These are phyloP conservation scores for Strigamia transsilvanica DNA, from an alignment of 2,888 invertebrate species.

Conservation along the genomic window DNA sequence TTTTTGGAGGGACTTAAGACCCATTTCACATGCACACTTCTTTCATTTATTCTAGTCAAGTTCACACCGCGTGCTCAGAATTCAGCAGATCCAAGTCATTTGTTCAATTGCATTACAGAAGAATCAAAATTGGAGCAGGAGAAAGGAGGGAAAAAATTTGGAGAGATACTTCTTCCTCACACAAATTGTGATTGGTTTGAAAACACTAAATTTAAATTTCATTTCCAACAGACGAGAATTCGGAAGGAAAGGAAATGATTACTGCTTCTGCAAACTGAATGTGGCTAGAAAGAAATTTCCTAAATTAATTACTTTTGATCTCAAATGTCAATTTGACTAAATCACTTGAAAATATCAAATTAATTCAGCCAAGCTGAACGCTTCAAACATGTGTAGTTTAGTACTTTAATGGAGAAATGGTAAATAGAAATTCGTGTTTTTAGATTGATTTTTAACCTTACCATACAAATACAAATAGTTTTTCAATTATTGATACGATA, in stretches of 20 bases:
- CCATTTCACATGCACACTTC: constrained; percentile 1
- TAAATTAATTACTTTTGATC: not conserved
- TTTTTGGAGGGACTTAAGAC: not conserved
- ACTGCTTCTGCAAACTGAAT: not conserved
- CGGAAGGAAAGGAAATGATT: not conserved
- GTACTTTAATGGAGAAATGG: no score
- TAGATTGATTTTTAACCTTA: no score
- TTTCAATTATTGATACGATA: no score
- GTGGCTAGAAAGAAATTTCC: not conserved
- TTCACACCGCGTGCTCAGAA: constrained; percentile 17
- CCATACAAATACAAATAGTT: no score
- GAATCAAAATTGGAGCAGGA: constrained; percentile 2
- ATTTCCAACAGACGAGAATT: not conserved
- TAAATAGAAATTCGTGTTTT: no score
- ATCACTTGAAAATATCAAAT: no score
- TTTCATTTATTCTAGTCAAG: constrained; percentile 25
- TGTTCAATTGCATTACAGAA: constrained; percentile 26
- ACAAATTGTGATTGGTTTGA: constrained; percentile 35
- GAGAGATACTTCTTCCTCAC: not conserved
- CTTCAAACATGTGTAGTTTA: no score
- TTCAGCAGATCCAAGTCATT: constrained; percentile 16
- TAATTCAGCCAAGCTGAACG: no score
- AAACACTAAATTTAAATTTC: constrained; percentile 31
- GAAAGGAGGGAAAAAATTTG: not conserved
- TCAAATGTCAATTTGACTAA: not conserved